Evolutionary conservation across 2,888 invertebrate genomes (phyloP).

Genomic region (Aphodius sticticus): DNA sequence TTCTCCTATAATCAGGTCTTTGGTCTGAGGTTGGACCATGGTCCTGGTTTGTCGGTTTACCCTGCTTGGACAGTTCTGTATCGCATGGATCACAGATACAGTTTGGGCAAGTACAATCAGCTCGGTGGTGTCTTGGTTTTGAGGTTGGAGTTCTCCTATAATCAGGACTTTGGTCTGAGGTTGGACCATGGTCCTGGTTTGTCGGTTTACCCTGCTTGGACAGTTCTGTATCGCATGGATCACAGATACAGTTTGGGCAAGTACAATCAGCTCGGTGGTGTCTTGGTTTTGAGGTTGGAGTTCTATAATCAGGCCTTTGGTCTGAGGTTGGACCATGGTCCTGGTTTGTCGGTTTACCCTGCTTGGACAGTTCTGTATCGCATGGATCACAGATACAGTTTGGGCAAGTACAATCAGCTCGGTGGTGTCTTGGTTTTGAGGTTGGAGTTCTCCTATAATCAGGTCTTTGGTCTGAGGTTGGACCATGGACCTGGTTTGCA

Average conservation of each 20-base stretch:
- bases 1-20: not conserved
- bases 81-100: constrained; percentile 29
- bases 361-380: constrained; percentile 7
- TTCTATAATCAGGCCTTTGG: too few relatives aligned
- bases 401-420: constrained; percentile 27
- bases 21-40: too few relatives aligned
- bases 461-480: not conserved
- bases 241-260: constrained; percentile 28
- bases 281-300: not conserved
- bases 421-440: constrained; percentile 10
- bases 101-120: constrained; percentile 31
- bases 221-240: constrained; percentile 11
- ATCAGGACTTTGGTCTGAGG: too few relatives aligned
- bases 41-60: not conserved
- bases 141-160: not conserved
- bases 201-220: constrained; percentile 6
- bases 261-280: constrained; percentile 16
- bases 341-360: too few relatives aligned
- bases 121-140: constrained; percentile 18
- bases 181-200: not conserved
- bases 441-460: not conserved
- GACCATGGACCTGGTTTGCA: constrained; percentile 21
- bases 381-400: constrained; percentile 35
- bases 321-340: too few relatives aligned
- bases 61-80: not conserved